Evolutionary conservation across 2,888 invertebrate species (phyloP), one percentile per base, ranked within the genome.

Genomic region (Xylota segnis): DNA sequence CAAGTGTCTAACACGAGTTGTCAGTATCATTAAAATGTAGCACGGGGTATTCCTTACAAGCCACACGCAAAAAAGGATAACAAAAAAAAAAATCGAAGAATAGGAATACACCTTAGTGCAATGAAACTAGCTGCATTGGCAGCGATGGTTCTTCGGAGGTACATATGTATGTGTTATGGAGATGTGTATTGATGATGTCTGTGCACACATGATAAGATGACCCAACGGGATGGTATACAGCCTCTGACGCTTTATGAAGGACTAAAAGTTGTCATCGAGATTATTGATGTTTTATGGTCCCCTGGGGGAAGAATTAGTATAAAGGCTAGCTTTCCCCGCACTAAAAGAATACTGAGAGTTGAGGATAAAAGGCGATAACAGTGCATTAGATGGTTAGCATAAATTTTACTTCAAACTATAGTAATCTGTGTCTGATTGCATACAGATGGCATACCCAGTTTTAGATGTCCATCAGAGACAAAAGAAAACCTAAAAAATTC

Each of bases 1-100:
- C 79, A 79, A 79, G 72, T 65, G 50, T 59, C 72, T 65, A 65
- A 65, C 52, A 72, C 52, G 16, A 52, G 63, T 72, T 79, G 63
- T 56, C 65, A 56, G 56, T 40, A 37, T 58, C 54, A 47, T 61
- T 63, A 54, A 70, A 70, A 63, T 68, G 32, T 59, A 40, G 37
- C 47, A 59, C 50, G n/a, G n/a, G 50, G 50, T 32, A 70, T 56
- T 45, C 7, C 23, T 58, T 45, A 18, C 27, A 18, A 47, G 14
- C n/a, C 1, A 43, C 14, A 32, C 7, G 5, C 23, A 59, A 40
- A 59, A 59, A 59, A 23, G 7, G n/a, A 5, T n/a, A n/a, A n/a
- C 43, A 32, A 7, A n/a, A 7, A n/a, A 18, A 7, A 32, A 4
- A n/a, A n/a, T n/a, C n/a, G n/a, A n/a, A 18, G n/a, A 56, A 70